Evolutionary conservation across 2,797 vertebrate species (phyloP).

Genomic region (Meriones psammophilus): DNA sequence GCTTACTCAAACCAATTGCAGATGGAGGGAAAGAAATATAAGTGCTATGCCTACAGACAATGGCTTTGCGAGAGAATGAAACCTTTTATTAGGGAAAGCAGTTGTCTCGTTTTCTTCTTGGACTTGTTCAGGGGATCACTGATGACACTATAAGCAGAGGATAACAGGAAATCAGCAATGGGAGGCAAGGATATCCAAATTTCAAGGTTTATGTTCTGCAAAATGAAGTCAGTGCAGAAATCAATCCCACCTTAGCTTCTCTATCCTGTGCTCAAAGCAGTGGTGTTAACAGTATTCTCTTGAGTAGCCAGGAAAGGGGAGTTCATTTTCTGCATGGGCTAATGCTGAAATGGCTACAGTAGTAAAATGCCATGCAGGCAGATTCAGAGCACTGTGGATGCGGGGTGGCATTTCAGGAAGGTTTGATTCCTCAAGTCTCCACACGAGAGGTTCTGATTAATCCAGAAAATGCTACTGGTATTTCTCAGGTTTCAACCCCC

Average conservation of each 20-base stretch:
- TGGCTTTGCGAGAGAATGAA: conserved; percentile 32
- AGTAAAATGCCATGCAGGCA: conserved; percentile 27
- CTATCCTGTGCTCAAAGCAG: conserved; percentile 19
- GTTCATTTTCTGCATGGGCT: neutral
- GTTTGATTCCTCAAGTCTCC: conserved; percentile 9
- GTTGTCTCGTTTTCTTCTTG: conserved; percentile 54
- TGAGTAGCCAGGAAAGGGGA: neutral
- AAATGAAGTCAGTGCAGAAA: conserved; percentile 50
- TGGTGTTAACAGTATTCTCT: neutral
- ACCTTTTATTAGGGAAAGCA: too few relatives aligned
- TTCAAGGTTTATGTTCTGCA: conserved; percentile 40
- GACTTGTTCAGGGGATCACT: conserved; percentile 32
- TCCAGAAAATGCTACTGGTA: neutral
- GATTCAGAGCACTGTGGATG: conserved; percentile 33
- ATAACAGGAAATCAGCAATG: neutral
- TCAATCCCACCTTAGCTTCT: conserved; percentile 46
- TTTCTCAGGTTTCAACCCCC: neutral
- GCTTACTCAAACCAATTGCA: neutral
- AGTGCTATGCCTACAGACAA: neutral
- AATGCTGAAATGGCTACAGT: neutral
- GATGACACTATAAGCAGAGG: neutral
- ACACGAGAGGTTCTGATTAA: conserved; percentile 5
- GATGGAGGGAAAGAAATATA: neutral
- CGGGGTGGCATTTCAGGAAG: conserved; percentile 42
- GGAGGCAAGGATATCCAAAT: neutral